Base-by-base conservation (phyloP, 2,888 invertebrate species). In the Limnephilus auricula region DNA sequence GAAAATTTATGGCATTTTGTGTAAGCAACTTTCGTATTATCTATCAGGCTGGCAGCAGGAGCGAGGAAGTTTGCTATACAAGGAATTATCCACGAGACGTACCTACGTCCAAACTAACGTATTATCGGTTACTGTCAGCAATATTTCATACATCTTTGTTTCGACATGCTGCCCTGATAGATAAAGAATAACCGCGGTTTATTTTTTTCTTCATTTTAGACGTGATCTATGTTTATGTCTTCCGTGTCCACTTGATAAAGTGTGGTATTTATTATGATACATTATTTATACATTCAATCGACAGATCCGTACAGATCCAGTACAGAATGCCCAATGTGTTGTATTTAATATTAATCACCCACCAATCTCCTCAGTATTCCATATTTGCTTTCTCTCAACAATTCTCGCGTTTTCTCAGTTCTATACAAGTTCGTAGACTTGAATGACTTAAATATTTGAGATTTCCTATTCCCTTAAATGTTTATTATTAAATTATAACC, bases 11-110 rank as follows among this genome's bases (percentile, higher is more conserved):
- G 91, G 93, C 92, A 89, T 91, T 92, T 92, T 92, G 93, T 92
- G 92, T 93, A 93, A 93, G 93, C 93, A 93, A 93, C 89, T 93
- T 93, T 92, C 90, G 93, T 92, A 93, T 93, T 93, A 93, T 93
- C 93, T 93, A 93, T 93, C 92, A 93, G 92, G 92, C 89, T 90
- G 91, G 89, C 89, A 88, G 92, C 90, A 50, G 50, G 82, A 79
- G 92, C 86, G 91, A 78, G 83, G 90, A 86, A 87, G 31, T 91
- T 89, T 80, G 91, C 91, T 85, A 78, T 90, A 85, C 83, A 89
- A 92, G 89, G 91, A 92, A 87, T 91, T 91, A 91, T 91, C 91
- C 91, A 83, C 83, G 87, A 86, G 78, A 78, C 45, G 87, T 30
- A 86, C 91, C 82, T 83, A 82, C 89, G 89, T 91, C 91, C 91